Evolutionary conservation across 2,888 invertebrate genomes (phyloP), one percentile per base, ranked within the genome.

Genomic region (Dynastes grantii): DNA sequence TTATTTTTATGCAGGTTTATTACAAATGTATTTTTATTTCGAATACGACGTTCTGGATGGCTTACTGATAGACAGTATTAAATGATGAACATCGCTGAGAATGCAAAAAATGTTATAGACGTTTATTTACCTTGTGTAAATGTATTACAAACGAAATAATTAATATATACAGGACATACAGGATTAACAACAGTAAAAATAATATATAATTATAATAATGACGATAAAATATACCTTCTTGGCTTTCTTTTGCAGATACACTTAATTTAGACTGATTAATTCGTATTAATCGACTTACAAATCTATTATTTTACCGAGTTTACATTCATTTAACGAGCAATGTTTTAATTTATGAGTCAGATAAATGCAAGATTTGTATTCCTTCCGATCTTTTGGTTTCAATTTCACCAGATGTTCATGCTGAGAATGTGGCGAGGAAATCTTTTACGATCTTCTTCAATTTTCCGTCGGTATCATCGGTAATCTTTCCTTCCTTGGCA

Each of bases 401-500:
- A 63, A 67, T 58, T 37, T 58, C 40, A 73, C 61, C 61, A 73
- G 37, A 58, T 22, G 58, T 37, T 73, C 61, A 73, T 58, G 73
- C 58, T 16, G 73, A 58, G 84, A 88, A 98, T 84, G 94, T 93
- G 83, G 94, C 92, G 87, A 99, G 88, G 93, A 99, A 99, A 85
- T 95, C 96, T 80, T 92, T 90, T 82, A 99, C 98, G 85, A 99
- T 89, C 87, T 97, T 95, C 93, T 99, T 99, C 87, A 99, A 90
- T 88, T 96, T 92, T 76, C 95, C 95, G 89, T 99, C 99, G 78
- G 95, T 94, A 78, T 94, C 94, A 76, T 95, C 95, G 81, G 95
- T 94, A 90, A 99, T 98, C 91, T 95, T 93, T 84, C 98, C 98
- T 86, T 99, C 98, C 90, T 96, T 95, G 85, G 97, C 96, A 89